Evolutionary conservation across 2,113 vertebrate genomes (phyloP), one percentile per base, ranked within the genome.

Genomic region (Poeciliopsis turrubarensis): DNA sequence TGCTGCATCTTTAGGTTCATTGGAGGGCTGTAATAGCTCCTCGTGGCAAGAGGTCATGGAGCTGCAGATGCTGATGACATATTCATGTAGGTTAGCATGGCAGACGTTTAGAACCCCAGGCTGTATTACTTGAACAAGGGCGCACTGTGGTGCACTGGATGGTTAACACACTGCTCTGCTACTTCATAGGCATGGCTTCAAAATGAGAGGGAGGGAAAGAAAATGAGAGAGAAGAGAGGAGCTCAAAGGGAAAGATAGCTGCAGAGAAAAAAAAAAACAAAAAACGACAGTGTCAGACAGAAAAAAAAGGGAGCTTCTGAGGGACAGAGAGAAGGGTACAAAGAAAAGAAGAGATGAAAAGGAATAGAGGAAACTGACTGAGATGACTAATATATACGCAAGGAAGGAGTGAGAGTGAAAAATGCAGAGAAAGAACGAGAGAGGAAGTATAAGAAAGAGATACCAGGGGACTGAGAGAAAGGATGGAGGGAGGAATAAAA

Each of bases 201-300:
- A 86, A 89, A 86, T 76, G 76, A 87, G 86, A 87, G 81, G 73
- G 76, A 79, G 61, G 29, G 82, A 68, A 74, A 80, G 77, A 84
- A 82, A 83, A 73, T 71, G 75, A 83, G 81, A 71, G 80, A 75
- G 77, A 68, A 66, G 62, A 83, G 79, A 86, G 82, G 80, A 67
- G 74, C 89, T 87, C 83, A 86, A 83, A 91, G 80, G 86, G 84
- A 83, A 85, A 75, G 83, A 86, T 81, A 82, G 80, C 83, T 82
- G 76, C 73, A 86, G 85, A 88, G 80, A 34, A 78, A 70, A 89
- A 68, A 29, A 29, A 29, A 29, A 1, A 1, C 2, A 86, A 82
- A n/a, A 57, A n/a, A n/a, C 51, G 51, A 69, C 87, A 85, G 79
- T 86, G 83, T 85, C 73, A 81, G 72, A 77, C 68, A 73, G 31